Conservation (phyloP, 2,888 invertebrate species). For the Tineola bisselliella region DNA sequence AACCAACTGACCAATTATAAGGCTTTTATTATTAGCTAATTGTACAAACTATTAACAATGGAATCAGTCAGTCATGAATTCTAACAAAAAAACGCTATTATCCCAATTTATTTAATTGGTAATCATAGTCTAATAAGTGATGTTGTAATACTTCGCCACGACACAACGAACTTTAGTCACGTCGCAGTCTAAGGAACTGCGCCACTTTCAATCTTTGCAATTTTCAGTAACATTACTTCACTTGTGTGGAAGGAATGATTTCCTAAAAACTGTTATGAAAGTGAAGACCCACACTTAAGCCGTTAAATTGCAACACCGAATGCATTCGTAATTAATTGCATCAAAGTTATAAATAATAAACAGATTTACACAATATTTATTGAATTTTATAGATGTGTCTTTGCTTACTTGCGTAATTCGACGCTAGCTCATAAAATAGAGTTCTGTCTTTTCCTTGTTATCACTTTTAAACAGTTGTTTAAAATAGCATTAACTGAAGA, state of each 20-base stretch:
- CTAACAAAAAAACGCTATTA: neutral
- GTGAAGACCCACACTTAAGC: neutral
- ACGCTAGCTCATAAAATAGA: too few species aligned
- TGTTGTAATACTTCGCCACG: neutral
- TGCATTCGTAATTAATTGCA: too few species aligned
- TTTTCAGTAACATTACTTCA: conserved; percentile 13
- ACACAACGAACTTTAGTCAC: conserved; percentile 7
- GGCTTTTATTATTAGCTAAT: neutral
- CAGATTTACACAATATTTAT: too few species aligned
- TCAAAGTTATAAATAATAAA: too few species aligned
- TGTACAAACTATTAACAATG: neutral
- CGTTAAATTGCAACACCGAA: neutral
- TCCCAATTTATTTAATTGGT: conserved; percentile 1
- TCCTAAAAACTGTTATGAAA: neutral
- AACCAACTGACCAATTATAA: neutral
- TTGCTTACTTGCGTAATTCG: too few species aligned
- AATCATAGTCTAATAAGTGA: neutral
- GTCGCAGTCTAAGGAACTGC: neutral
- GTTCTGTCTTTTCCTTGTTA: too few species aligned
- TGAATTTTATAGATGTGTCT: too few species aligned
- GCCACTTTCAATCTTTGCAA: conserved; percentile 11
- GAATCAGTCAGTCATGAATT: neutral
- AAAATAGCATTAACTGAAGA: neutral
- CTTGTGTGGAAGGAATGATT: neutral
- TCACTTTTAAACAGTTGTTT: neutral